These are phyloP conservation scores for Thunnus maccoyii DNA, from an alignment of 2,113 vertebrate species.

Conservation along the genomic window DNA sequence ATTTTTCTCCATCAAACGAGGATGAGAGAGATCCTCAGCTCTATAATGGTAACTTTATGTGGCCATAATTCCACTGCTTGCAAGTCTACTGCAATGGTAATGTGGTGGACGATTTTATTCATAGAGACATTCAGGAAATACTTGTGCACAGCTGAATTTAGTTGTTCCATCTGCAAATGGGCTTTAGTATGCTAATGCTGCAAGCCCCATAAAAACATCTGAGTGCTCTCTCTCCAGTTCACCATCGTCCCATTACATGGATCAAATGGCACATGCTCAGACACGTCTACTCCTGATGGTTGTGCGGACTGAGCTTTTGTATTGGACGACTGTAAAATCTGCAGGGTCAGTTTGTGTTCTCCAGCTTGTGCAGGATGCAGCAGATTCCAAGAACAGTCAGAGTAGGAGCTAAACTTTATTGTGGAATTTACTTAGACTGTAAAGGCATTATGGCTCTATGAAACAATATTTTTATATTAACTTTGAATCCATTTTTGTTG, in stretches of 20 bases:
- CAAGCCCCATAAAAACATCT: constrained; percentile 61
- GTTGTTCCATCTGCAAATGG: constrained; percentile 71
- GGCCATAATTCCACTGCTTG: constrained; percentile 65
- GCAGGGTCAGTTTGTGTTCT: not conserved
- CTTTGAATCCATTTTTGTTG: not conserved
- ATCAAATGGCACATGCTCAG: constrained; percentile 22
- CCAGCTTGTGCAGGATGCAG: not conserved
- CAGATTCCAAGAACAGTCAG: not conserved
- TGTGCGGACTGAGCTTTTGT: constrained; percentile 23
- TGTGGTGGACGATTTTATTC: constrained; percentile 68
- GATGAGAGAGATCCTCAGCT: constrained; percentile 59
- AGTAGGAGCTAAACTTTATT: not conserved
- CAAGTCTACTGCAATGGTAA: constrained; percentile 54
- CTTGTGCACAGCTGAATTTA: constrained; percentile 66
- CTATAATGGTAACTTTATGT: constrained; percentile 63
- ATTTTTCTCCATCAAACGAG: constrained; percentile 65
- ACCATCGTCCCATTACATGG: constrained; percentile 41
- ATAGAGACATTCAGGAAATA: constrained; percentile 69
- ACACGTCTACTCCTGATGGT: constrained; percentile 15
- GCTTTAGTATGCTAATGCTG: constrained; percentile 69
- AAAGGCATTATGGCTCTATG: not conserved
- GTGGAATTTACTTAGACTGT: not conserved
- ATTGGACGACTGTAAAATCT: not conserved
- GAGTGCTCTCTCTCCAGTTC: constrained; percentile 48
- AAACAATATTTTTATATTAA: not conserved